A percentile compares a stretch with the other conserved stretches of the same genome.
These are phyloP conservation scores for Cryptocheilus praepositus DNA, from an alignment of 2,888 invertebrate genomes.

Conservation along the genomic window DNA sequence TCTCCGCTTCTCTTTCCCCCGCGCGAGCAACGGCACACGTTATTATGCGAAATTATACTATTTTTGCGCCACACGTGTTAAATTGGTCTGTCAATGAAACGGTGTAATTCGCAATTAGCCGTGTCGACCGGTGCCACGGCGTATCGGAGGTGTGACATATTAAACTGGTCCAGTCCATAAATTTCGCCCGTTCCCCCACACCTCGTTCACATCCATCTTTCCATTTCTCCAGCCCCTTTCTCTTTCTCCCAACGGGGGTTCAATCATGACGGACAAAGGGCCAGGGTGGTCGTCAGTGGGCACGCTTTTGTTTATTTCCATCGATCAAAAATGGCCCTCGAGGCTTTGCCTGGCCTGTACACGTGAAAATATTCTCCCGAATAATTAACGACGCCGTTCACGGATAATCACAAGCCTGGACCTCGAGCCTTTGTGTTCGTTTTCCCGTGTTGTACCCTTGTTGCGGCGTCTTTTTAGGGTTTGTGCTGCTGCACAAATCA, in stretches of 20 bases:
- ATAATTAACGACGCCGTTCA: slow-evolving; percentile 9
- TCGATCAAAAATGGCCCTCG: slow-evolving; percentile 4
- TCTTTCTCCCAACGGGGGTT: slow-evolving; percentile 2
- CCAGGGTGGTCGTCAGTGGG: slow-evolving; percentile 1
- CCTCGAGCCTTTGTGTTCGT: not conserved
- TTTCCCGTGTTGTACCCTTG: no score
- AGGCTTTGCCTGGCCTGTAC: not conserved
- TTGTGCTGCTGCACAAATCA: no score
- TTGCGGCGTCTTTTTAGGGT: no score
- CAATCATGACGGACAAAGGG: slow-evolving; percentile 7
- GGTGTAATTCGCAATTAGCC: no score
- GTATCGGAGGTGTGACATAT: no score
- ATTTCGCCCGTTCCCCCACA: no score
- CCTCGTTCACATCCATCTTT: not conserved
- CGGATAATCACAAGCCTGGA: not conserved
- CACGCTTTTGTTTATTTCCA: slow-evolving; percentile 6
- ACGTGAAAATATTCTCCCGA: not conserved
- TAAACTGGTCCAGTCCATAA: no score
- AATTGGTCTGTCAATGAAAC: no score
- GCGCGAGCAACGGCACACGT: no score
- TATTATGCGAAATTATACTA: no score
- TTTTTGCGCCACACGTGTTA: no score
- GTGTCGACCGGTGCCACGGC: no score
- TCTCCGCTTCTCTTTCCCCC: not conserved
- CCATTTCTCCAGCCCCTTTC: slow-evolving; percentile 23